Evolutionary conservation across 2,797 vertebrate genomes (phyloP), one percentile per base, ranked within the genome.

Genomic region (Benthosema pterotum): DNA sequence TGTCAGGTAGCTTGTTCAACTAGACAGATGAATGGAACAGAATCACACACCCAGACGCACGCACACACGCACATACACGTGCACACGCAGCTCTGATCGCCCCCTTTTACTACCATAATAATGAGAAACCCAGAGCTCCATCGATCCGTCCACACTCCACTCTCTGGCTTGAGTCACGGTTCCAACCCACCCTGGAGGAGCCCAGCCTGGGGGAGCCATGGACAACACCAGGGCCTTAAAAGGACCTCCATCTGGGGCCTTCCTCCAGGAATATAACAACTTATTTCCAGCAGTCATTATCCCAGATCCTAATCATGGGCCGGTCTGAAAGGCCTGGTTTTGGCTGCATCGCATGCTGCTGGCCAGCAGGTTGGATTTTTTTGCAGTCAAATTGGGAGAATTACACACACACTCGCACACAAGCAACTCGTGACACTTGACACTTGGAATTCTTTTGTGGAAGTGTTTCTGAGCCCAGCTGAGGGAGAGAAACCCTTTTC

Each of bases 161-260:
- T 45, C 1, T 0, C 25, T 47, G 60, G 42, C 53, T 58, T 42
- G 57, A 61, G 80, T 83, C 69, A 52, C 75, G 65, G 52, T 51
- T 74, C 83, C 63, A 83, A 70, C 63, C 70, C 72, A 59, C 52
- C 17, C 8, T 8, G 1, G 66, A 69, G 76, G 62, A 56, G 53
- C 61, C 60, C 43, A 52, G 48, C 54, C 55, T 48, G 59, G 53
- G 50, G 76, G 80, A 88, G 80, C 77, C 57, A 8, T 54, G 81
- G 72, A 83, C 67, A 64, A 60, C 61, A 71, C 67, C 57, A 46
- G 42, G 70, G 59, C 77, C 66, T 42, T 75, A 62, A 42, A 69
- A 49, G 52, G 64, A 78, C 76, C 76, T 82, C 71, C 74, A 79
- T 80, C 65, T 69, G 71, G 57, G 57, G 78, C 75, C 60, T 74